Conservation (phyloP, 2,888 invertebrate genomes). For the Hirtodrosophila histrioides region DNA sequence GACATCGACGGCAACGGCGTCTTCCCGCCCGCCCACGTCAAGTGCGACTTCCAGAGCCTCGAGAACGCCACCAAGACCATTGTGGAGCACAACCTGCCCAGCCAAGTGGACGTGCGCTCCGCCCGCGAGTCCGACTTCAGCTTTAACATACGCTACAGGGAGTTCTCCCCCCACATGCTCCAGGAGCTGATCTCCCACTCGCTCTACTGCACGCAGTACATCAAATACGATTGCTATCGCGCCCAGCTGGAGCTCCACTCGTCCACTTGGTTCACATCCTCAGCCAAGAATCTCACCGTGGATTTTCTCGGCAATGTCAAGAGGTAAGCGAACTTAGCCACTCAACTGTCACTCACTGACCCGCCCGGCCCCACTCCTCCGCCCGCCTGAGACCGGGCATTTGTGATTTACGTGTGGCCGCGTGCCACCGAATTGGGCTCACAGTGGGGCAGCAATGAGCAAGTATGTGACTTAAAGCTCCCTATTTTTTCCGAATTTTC, state of each 20-base stretch:
- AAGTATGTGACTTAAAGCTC: too few species aligned
- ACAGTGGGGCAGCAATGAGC: constrained; percentile 19
- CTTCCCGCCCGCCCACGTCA: constrained; percentile 95
- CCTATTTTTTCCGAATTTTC: too few species aligned
- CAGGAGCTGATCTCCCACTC: constrained; percentile 95
- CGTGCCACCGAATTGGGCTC: constrained; percentile 15
- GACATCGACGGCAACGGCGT: constrained; percentile 97
- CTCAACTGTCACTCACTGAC: constrained; percentile 31
- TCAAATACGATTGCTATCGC: constrained; percentile 95
- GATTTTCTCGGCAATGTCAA: constrained; percentile 94
- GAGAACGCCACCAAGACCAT: constrained; percentile 94
- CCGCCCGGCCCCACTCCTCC: too few species aligned
- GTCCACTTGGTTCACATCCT: constrained; percentile 94
- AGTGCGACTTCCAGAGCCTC: constrained; percentile 95
- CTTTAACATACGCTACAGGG: constrained; percentile 93
- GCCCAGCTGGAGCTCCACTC: constrained; percentile 94
- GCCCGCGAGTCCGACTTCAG: constrained; percentile 92
- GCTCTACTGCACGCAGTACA: constrained; percentile 93
- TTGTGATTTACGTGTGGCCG: constrained; percentile 58
- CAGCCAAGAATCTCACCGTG: constrained; percentile 90
- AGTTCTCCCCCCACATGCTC: constrained; percentile 95
- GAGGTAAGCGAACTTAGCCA: constrained; percentile 85
- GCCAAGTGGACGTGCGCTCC: constrained; percentile 94
- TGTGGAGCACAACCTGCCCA: constrained; percentile 95
- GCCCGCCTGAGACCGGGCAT: constrained; percentile 8